Conservation (phyloP, 2,888 invertebrate species). For the Tethea ocularis region DNA sequence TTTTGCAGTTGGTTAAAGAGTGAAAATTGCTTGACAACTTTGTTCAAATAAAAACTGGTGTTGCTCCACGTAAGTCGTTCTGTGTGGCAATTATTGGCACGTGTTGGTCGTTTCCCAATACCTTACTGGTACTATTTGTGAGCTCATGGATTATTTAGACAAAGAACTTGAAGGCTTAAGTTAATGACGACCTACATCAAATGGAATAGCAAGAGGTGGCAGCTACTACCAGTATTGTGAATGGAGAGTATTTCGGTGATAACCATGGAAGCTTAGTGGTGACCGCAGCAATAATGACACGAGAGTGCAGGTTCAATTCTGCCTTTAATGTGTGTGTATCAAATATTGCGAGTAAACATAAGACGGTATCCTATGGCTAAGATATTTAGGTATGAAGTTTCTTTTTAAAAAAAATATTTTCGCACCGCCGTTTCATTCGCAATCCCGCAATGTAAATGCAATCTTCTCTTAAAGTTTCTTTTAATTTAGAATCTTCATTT, state of each 20-base stretch:
- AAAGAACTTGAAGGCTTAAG: conserved; percentile 3
- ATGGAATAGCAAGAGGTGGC: background rate
- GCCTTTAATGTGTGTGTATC: too few species aligned
- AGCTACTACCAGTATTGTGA: background rate
- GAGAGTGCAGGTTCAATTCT: too few species aligned
- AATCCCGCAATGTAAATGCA: too few species aligned
- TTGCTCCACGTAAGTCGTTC: conserved; percentile 42
- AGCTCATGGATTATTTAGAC: conserved; percentile 28
- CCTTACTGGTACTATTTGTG: conserved; percentile 41
- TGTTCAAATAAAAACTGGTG: background rate
- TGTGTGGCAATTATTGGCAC: conserved; percentile 60
- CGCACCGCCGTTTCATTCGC: too few species aligned
- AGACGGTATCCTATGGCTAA: too few species aligned
- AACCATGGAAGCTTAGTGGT: too few species aligned
- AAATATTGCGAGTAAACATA: too few species aligned
- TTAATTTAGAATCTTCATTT: background rate
- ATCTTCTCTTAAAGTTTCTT: background rate
- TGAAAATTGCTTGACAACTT: background rate
- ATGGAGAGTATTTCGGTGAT: background rate
- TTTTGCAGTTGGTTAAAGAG: too few species aligned
- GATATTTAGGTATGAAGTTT: too few species aligned
- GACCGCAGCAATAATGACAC: too few species aligned
- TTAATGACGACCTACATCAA: background rate
- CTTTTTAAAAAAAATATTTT: too few species aligned
- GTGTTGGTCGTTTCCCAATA: conserved; percentile 56